Base-by-base conservation (phyloP, 1,140 invertebrate genomes). In the Drosophila nebulosa region DNA sequence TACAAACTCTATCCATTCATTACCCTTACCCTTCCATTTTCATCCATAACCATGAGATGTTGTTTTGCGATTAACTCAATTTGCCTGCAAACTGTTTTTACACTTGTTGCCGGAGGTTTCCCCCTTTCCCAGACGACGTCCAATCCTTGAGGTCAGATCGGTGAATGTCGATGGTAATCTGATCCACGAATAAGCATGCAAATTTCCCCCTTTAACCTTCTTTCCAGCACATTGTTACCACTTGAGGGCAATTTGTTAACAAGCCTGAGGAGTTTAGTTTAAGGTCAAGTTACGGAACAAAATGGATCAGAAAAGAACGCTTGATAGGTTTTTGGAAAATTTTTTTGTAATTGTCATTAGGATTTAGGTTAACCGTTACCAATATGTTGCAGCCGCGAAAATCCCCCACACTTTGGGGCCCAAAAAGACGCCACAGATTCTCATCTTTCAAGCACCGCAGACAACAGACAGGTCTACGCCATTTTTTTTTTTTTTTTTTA, bases 31-130 rank as follows among this genome's bases (percentile, higher is more conserved):
- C 18, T 30, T 52, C 55, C 62, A 32, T 56, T 30, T 52, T 59
- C 62, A 32, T 56, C 18, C 21, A 42, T 42, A 52, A 36, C 59
- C 74, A 64, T 64, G 63, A 65, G 80, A 79, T 84, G 60, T 59
- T 79, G 65, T 24, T 59, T 50, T 35, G 26, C 66, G 79, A 89
- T 89, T 74, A 81, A 78, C 86, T 72, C 78, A 89, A 89, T 89
- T 89, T 89, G 86, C 86, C 75, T 57, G 71, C 72, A 64, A 78
- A 77, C 74, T 46, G 16, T 56, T 56, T 88, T 76, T 81, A 88
- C 83, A 86, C 83, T 86, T 86, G 83, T 88, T 75, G 50, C 64
- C n/a, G n/a, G n/a, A 56, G 53, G 56, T 68, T 27, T 57, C 32
- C 64, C 39, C 57, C 67, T 62, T n/a, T n/a, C n/a, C n/a, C n/a